Evolutionary conservation across 1,140 invertebrate genomes (phyloP).

Genomic region (Anoplolepis gracilipes): DNA sequence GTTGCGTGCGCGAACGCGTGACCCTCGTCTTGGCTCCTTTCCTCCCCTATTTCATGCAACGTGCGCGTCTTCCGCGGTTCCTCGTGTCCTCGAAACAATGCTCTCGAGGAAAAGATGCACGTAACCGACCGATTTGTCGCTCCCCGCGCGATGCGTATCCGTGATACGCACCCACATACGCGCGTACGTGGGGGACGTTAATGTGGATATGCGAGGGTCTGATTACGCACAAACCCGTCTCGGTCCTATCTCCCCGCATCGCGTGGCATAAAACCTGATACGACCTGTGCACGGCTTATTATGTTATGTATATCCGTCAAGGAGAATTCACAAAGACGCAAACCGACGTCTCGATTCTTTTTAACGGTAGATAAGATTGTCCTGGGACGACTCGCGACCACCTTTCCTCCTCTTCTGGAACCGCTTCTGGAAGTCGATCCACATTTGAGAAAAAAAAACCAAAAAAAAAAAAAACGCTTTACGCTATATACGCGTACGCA

Average conservation of each 20-base stretch:
- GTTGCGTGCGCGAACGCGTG: constrained; percentile 36
- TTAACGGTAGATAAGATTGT: constrained; percentile 81
- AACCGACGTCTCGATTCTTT: constrained; percentile 83
- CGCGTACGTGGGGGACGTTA: constrained; percentile 63
- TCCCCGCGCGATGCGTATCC: constrained; percentile 58
- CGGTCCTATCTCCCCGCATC: constrained; percentile 79
- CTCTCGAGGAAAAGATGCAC: constrained; percentile 3
- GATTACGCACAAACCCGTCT: constrained; percentile 80
- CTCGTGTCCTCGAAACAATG: constrained; percentile 19
- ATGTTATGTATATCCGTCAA: constrained; percentile 80
- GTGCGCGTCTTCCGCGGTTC: constrained; percentile 30
- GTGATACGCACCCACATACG: neutral
- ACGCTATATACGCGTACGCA: neutral
- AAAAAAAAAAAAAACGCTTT: constrained; percentile 19
- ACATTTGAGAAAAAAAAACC: neutral
- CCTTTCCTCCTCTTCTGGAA: neutral
- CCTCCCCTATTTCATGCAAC: constrained; percentile 35
- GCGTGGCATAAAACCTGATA: constrained; percentile 81
- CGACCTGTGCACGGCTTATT: constrained; percentile 65
- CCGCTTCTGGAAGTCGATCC: constrained; percentile 60
- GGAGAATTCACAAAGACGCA: constrained; percentile 79
- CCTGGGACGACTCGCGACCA: constrained; percentile 31
- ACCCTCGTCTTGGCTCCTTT: constrained; percentile 37
- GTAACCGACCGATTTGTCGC: constrained; percentile 73
- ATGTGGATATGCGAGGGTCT: constrained; percentile 79